Percentiles rank a stretch among this genome's conserved stretches.
These are phyloP conservation scores for Drosophila acutilabella DNA, from an alignment of 2,888 invertebrate genomes.

Conservation along the genomic window DNA sequence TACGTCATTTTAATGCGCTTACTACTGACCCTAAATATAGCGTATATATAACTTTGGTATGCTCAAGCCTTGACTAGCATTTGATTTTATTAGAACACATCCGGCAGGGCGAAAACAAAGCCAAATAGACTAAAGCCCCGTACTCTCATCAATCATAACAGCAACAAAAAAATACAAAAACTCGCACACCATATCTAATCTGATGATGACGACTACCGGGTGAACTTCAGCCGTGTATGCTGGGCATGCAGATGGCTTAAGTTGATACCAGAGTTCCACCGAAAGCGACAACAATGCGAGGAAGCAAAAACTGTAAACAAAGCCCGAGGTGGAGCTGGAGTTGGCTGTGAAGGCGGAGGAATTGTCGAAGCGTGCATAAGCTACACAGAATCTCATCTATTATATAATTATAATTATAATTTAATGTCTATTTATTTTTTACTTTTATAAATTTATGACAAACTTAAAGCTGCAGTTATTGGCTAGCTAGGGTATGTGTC, in stretches of 20 bases:
- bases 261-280: conserved; percentile 35
- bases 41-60: conserved; percentile 12
- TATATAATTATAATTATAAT: conserved; percentile 1
- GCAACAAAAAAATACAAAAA: conserved; percentile 9
- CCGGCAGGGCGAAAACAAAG: conserved; percentile 44
- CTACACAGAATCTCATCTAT: conserved; percentile 17
- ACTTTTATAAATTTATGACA: conserved; percentile 14
- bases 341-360: too few relatives aligned
- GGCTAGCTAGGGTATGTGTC: neutral
- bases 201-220: conserved; percentile 52
- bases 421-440: conserved; percentile 18
- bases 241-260: conserved; percentile 34
- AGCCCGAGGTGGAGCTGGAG: neutral
- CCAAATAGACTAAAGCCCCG: conserved; percentile 45
- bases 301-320: conserved; percentile 46
- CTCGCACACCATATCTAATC: conserved; percentile 45
- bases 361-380: conserved; percentile 18
- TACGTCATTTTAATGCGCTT: conserved; percentile 9
- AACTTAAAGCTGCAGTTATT: neutral
- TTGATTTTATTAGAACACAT: conserved; percentile 64
- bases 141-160: conserved; percentile 67
- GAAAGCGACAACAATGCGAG: conserved; percentile 72
- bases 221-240: conserved; percentile 33
- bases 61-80: conserved; percentile 25
- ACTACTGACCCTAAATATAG: conserved; percentile 3